Evolutionary conservation across 1,140 invertebrate species (phyloP), one percentile per base, ranked within the genome.

Genomic region (Drosophila kikkawai): DNA sequence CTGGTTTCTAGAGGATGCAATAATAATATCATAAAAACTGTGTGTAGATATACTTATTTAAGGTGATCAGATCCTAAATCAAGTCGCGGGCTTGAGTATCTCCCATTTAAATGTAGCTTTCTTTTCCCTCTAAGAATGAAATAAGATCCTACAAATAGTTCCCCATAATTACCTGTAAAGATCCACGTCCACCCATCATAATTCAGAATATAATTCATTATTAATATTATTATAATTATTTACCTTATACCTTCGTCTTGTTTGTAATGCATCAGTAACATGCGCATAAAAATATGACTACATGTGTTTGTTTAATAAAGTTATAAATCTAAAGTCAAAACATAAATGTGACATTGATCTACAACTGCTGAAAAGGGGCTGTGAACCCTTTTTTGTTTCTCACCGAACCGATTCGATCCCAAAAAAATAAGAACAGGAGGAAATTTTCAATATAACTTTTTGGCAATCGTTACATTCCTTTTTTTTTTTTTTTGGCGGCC

Each of bases 281-380:
- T 50, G 69, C 11, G 3, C 66, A 48, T 48, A 69, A 48, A 59
- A 32, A 26, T 36, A 41, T 17, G 39, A 13, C 36, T 32, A 29
- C 45, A 48, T 50, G 34, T 45, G 32, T 53, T 47, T 86, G 78
- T 81, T 88, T 88, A 88, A 88, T 88, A 88, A 88, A 90, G 85
- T 88, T 90, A 88, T 88, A 88, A 88, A 88, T 88, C 79, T 80
- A 59, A 63, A 53, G 68, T 71, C 64, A 78, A 70, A 80, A 78
- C 74, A 84, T 84, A 84, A 88, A 90, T 68, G 51, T 81, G 85
- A 90, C 84, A 88, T 90, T 88, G 84, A 88, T 90, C 85, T 90
- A 88, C 80, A 88, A 73, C 78, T 59, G 48, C 34, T 34, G 58
- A 60, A 56, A 59, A 60, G 39, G 51, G 66, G 59, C 61, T 59